Percentiles rank a stretch among this genome's conserved stretches.
phyloP scores from a whole-genome alignment of 2,113 vertebrate species.

The Hippocampus barbouri region DNA sequence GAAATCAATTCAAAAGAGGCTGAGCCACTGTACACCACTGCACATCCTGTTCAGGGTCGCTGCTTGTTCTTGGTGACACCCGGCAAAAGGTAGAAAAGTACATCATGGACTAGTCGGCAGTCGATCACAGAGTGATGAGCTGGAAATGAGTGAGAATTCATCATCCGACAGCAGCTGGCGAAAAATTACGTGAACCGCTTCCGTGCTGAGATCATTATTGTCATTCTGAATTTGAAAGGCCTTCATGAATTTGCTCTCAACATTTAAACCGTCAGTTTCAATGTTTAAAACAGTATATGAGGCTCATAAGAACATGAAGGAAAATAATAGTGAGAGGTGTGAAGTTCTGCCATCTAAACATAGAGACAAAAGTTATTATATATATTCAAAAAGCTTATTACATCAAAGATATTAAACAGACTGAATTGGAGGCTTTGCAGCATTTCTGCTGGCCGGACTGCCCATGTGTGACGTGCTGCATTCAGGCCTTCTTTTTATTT shows the following conservation, averaged over 20 bases:
- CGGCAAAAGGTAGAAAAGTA: neutral
- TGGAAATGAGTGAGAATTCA: neutral
- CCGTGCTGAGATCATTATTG: neutral
- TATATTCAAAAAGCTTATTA: no score
- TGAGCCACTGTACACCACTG: slow-evolving; percentile 14
- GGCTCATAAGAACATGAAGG: no score
- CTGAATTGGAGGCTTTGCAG: neutral
- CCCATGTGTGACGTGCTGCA: neutral
- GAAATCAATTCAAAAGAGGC: slow-evolving; percentile 17
- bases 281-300: no score
- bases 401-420: neutral
- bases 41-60: neutral
- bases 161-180: neutral
- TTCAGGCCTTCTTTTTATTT: neutral
- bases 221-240: neutral
- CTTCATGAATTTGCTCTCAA: neutral
- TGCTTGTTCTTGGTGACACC: neutral
- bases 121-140: neutral
- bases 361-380: no score
- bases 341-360: no score
- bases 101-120: neutral
- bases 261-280: neutral
- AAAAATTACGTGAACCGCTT: neutral
- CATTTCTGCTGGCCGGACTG: neutral
- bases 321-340: no score